Percentiles rank a stretch among this genome's conserved stretches.
Evolutionary conservation across 1,140 invertebrate species (phyloP).

Genomic region (Asobara japonica): DNA sequence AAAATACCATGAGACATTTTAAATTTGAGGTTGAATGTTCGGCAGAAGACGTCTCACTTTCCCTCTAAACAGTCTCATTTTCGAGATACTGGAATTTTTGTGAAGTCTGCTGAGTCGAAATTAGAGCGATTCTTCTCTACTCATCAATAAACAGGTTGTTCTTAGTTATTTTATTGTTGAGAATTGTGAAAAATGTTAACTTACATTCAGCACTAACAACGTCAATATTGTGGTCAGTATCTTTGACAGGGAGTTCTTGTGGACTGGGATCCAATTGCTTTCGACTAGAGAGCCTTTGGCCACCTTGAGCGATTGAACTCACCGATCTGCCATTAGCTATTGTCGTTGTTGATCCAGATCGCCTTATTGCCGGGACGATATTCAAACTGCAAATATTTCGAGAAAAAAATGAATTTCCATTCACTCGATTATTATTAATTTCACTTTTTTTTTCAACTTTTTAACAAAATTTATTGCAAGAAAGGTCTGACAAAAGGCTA

Average conservation of each 20-base stretch:
- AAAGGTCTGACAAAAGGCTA: no score
- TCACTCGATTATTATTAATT: not conserved
- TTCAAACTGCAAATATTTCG: constrained; percentile 48
- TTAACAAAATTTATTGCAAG: no score
- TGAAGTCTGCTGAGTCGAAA: no score
- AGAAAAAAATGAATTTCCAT: no score
- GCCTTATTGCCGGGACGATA: constrained; percentile 49
- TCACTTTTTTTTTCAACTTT: not conserved
- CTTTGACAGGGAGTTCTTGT: constrained; percentile 64
- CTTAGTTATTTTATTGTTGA: not conserved
- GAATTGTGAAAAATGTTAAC: constrained; percentile 29
- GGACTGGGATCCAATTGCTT: constrained; percentile 63
- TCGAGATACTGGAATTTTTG: no score
- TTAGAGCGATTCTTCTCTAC: no score
- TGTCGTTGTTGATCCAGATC: constrained; percentile 51
- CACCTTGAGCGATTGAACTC: constrained; percentile 42
- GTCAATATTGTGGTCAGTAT: constrained; percentile 61
- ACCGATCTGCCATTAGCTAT: constrained; percentile 52
- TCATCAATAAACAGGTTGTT: no score
- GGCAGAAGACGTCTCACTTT: no score
- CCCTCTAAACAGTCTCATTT: no score
- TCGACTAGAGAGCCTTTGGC: constrained; percentile 48
- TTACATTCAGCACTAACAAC: constrained; percentile 65
- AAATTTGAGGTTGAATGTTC: no score
- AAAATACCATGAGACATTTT: no score